Percentiles rank a stretch among this genome's conserved stretches.
Conservation (phyloP, 2,113 vertebrate genomes). For the Neopipo cinnamomea region DNA sequence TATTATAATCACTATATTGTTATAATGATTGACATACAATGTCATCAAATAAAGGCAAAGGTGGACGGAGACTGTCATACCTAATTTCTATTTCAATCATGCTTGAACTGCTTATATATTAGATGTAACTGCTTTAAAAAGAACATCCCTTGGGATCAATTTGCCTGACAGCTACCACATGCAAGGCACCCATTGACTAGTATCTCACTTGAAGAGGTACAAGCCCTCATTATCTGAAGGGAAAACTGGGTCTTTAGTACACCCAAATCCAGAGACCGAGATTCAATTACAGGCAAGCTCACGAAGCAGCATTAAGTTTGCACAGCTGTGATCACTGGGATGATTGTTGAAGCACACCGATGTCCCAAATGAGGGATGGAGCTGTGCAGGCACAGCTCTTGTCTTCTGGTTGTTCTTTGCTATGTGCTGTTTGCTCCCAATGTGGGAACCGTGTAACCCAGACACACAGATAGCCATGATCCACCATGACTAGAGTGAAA, state of each 20-base stretch:
- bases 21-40: background rate
- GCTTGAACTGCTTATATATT: background rate
- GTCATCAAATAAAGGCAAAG: conserved; percentile 40
- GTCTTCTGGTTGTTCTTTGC: background rate
- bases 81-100: conserved; percentile 17
- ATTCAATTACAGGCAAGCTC: background rate
- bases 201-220: background rate
- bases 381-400: background rate
- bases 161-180: background rate
- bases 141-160: background rate
- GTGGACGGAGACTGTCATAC: background rate
- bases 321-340: background rate
- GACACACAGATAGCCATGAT: background rate
- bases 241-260: background rate
- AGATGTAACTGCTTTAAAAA: background rate
- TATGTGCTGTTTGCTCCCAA: background rate
- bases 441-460: background rate
- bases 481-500: background rate
- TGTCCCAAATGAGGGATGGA: background rate
- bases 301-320: background rate
- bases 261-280: background rate
- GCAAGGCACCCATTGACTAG: background rate
- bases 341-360: accelerated
- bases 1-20: background rate
- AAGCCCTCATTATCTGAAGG: background rate